phyloP scores from a whole-genome alignment of 2,113 vertebrate genomes.

The Datnioides undecimradiatus region DNA sequence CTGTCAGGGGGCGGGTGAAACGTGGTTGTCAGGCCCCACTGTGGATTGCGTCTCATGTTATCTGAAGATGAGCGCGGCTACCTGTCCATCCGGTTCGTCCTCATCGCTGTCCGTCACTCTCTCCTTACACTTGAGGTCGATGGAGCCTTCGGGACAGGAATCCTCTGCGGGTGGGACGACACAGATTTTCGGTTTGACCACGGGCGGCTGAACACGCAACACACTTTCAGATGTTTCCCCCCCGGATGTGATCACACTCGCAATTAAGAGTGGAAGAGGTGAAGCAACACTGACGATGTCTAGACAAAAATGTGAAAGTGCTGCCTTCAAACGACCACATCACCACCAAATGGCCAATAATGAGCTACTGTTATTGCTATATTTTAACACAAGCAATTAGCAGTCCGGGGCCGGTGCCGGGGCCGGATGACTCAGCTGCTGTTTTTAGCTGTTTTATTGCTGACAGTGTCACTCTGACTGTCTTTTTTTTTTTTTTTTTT shows the following conservation, averaged over 20 bases:
- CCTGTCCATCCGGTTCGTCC: constrained; percentile 90
- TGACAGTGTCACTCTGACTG: constrained; percentile 12
- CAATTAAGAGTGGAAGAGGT: neutral
- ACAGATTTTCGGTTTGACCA: neutral
- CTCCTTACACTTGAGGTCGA: constrained; percentile 94
- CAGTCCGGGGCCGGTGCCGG: neutral
- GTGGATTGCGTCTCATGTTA: too few relatives aligned
- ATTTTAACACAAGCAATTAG: constrained; percentile 16
- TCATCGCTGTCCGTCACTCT: constrained; percentile 93
- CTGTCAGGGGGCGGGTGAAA: too few relatives aligned
- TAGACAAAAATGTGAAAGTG: neutral
- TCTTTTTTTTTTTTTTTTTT: constrained; percentile 12
- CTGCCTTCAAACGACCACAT: constrained; percentile 3
- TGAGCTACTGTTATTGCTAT: constrained; percentile 10
- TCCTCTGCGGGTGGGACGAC: constrained; percentile 82
- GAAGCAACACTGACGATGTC: neutral
- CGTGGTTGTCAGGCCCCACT: too few relatives aligned
- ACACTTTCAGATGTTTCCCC: neutral
- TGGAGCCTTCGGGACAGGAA: constrained; percentile 87
- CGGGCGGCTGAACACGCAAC: neutral
- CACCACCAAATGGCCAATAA: neutral
- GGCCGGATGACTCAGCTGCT: constrained; percentile 15
- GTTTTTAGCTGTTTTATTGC: neutral
- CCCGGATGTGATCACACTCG: neutral
- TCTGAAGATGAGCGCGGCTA: constrained; percentile 44